Percentiles rank a stretch among this genome's conserved stretches.
phyloP scores from a whole-genome alignment of 2,888 invertebrate genomes.

The Nasonia oneida region DNA sequence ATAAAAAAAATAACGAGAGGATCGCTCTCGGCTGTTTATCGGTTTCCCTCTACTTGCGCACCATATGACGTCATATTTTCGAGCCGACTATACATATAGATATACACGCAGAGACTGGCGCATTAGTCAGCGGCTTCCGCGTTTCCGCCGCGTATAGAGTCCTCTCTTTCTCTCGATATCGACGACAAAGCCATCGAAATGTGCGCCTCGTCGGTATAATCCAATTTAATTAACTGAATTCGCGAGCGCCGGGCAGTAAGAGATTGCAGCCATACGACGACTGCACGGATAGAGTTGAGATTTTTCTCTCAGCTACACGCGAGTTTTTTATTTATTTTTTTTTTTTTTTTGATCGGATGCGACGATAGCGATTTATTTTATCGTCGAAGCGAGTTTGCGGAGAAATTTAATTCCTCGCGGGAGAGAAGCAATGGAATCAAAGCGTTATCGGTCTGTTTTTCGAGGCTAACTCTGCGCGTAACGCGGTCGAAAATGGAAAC shows the following conservation, averaged over 20 bases:
- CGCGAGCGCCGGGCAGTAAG: not conserved
- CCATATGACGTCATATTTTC: constrained; percentile 41
- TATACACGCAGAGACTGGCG: not conserved
- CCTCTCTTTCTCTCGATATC: not conserved
- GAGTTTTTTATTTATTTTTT: too few relatives aligned
- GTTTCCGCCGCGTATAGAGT: not conserved
- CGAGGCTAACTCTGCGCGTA: not conserved
- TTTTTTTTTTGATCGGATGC: not conserved
- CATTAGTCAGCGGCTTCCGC: constrained; percentile 41
- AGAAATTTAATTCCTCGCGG: not conserved
- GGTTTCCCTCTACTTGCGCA: not conserved
- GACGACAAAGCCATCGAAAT: constrained; percentile 56
- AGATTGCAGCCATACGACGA: constrained; percentile 33
- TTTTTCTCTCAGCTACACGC: not conserved
- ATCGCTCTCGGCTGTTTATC: constrained; percentile 27
- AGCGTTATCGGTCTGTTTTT: constrained; percentile 6
- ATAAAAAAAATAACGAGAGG: not conserved
- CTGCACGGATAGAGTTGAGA: not conserved
- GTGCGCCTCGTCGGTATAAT: constrained; percentile 12
- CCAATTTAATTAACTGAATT: constrained; percentile 59
- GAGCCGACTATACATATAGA: not conserved
- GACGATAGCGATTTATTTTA: not conserved
- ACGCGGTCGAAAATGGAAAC: not conserved
- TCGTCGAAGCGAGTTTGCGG: not conserved
- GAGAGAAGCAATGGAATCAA: not conserved